These are phyloP conservation scores for Gambusia affinis DNA, from an alignment of 2,113 vertebrate genomes.

Conservation along the genomic window DNA sequence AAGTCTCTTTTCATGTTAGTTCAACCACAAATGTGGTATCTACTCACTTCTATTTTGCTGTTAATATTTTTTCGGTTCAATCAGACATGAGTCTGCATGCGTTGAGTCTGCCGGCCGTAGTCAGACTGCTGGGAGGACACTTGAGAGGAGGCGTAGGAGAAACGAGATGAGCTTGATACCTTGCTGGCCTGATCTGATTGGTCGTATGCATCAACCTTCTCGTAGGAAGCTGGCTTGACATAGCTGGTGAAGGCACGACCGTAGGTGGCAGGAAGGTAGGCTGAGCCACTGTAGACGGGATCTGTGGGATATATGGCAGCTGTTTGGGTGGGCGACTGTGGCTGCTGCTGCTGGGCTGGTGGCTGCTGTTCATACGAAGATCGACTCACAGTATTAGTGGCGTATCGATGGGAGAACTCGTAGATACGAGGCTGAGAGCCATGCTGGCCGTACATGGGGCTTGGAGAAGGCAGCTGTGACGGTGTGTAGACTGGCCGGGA, in stretches of 20 bases:
- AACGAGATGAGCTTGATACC: conserved; percentile 82
- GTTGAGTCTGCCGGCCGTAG: conserved; percentile 84
- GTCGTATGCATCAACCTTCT: conserved; percentile 85
- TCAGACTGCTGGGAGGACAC: conserved; percentile 84
- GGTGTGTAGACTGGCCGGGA: conserved; percentile 82
- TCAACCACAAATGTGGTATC: conserved; percentile 48
- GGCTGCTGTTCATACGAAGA: conserved; percentile 82
- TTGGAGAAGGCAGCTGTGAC: conserved; percentile 78
- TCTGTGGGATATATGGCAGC: conserved; percentile 79
- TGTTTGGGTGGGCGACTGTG: conserved; percentile 59
- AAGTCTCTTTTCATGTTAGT: conserved; percentile 68
- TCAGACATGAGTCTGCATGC: conserved; percentile 95
- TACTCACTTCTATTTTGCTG: conserved; percentile 33
- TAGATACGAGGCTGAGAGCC: conserved; percentile 81
- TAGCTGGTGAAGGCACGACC: conserved; percentile 88
- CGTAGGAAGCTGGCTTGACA: conserved; percentile 83
- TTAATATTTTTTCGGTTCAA: conserved; percentile 12
- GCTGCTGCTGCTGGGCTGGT: conserved; percentile 64
- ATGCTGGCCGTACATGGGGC: conserved; percentile 78
- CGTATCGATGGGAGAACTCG: conserved; percentile 83
- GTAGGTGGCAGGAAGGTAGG: conserved; percentile 86
- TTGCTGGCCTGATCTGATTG: conserved; percentile 84
- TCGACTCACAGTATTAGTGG: conserved; percentile 77
- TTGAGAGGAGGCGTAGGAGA: conserved; percentile 88
- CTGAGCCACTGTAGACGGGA: conserved; percentile 79